Evolutionary conservation across 1,140 invertebrate genomes (phyloP).

Genomic region (Homarus americanus): DNA sequence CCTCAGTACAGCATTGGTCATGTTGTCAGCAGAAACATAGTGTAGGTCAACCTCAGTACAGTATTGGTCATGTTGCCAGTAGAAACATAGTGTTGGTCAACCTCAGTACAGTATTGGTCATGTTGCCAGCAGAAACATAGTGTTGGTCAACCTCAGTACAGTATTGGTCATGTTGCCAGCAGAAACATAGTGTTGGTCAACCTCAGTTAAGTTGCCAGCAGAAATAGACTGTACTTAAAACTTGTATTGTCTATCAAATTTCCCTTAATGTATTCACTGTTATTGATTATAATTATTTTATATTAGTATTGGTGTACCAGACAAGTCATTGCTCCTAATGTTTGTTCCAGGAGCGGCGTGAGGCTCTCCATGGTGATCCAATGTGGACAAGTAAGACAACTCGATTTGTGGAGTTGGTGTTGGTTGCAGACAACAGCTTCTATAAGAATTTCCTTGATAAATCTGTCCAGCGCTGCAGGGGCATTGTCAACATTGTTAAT

Average conservation of each 20-base stretch:
- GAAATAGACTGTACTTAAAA: background rate
- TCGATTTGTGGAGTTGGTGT: background rate
- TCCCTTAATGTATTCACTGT: background rate
- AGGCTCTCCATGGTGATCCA: background rate
- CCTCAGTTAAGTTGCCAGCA: background rate
- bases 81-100: background rate
- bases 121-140: too few species aligned
- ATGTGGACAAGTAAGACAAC: background rate
- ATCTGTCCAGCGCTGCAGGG: background rate
- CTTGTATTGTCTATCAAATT: background rate
- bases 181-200: background rate
- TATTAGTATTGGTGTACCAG: too few species aligned
- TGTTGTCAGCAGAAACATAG: too few species aligned
- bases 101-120: background rate
- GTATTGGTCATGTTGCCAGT: too few species aligned
- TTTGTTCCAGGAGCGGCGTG: background rate
- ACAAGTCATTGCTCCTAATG: too few species aligned
- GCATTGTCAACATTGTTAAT: slow-evolving; percentile 13
- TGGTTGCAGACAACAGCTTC: slow-evolving; percentile 2
- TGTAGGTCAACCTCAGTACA: too few species aligned
- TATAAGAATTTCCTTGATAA: background rate
- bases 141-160: background rate
- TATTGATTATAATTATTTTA: background rate
- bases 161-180: background rate
- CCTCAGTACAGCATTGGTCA: background rate